A percentile compares a stretch with the other conserved stretches of the same genome.
Conservation (phyloP, 2,888 invertebrate genomes). For the Eudasyphora cyanicolor region DNA sequence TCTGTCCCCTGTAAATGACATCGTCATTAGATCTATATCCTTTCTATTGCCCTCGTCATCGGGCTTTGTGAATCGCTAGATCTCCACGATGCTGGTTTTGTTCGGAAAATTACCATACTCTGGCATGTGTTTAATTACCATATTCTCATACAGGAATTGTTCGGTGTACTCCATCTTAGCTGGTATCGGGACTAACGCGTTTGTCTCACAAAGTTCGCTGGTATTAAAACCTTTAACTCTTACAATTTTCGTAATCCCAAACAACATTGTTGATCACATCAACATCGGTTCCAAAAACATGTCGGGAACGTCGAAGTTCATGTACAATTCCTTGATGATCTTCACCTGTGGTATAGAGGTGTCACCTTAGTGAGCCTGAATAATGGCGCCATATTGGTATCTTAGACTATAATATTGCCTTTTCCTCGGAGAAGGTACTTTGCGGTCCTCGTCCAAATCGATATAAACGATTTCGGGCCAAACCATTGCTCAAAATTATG, state of each 20-base stretch:
- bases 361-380: not conserved
- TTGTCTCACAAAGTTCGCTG: no score
- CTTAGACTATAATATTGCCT: not conserved
- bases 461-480: not conserved
- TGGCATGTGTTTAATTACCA: not conserved
- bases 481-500: no score
- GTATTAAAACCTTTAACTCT: no score
- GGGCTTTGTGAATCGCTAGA: not conserved
- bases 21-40: not conserved
- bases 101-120: not conserved
- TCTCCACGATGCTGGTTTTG: not conserved
- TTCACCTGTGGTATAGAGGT: no score
- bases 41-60: not conserved
- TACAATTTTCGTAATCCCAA: no score
- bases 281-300: no score
- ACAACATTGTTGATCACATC: no score
- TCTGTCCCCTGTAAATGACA: not conserved
- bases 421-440: not conserved
- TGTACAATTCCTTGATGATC: no score
- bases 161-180: not conserved
- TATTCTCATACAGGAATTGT: not conserved
- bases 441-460: not conserved
- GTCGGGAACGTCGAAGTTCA: no score
- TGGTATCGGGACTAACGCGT: not conserved
- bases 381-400: not conserved